phyloP scores from a whole-genome alignment of 2,888 invertebrate genomes.

The Oscheius sp. region DNA sequence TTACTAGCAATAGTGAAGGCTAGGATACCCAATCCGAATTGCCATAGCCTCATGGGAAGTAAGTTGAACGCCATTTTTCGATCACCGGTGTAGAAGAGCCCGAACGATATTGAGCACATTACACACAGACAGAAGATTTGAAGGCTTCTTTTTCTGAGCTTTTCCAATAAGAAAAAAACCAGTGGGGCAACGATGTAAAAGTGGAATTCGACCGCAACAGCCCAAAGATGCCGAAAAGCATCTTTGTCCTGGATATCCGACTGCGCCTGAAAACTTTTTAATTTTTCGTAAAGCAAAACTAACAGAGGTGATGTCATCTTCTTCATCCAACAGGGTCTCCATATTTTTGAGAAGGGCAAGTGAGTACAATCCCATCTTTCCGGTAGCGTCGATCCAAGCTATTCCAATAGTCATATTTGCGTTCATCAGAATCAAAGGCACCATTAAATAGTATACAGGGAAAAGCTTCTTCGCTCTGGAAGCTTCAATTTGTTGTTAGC shows the following conservation, averaged over 20 bases:
- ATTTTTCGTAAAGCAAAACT: neutral
- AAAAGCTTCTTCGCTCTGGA: constrained; percentile 1
- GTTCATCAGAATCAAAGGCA: neutral
- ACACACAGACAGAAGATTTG: neutral
- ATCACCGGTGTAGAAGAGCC: neutral
- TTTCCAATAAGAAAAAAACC: neutral
- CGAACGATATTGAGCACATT: neutral
- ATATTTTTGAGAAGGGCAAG: neutral
- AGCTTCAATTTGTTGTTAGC: too few species aligned
- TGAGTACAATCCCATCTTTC: neutral
- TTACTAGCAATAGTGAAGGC: neutral
- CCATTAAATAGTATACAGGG: neutral
- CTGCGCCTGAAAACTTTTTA: neutral
- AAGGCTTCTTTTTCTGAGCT: neutral
- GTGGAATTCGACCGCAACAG: constrained; percentile 14
- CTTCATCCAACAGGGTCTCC: constrained; percentile 7
- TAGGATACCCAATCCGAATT: constrained; percentile 14
- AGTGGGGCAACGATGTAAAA: constrained; percentile 8
- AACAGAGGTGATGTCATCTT: neutral
- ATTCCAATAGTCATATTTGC: neutral
- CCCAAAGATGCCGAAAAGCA: constrained; percentile 11
- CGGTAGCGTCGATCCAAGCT: neutral
- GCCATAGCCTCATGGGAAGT: neutral
- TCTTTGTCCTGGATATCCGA: neutral
- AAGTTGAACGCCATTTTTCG: constrained; percentile 6